phyloP scores from a whole-genome alignment of 1,140 invertebrate species.

The Steinernema feltiae region DNA sequence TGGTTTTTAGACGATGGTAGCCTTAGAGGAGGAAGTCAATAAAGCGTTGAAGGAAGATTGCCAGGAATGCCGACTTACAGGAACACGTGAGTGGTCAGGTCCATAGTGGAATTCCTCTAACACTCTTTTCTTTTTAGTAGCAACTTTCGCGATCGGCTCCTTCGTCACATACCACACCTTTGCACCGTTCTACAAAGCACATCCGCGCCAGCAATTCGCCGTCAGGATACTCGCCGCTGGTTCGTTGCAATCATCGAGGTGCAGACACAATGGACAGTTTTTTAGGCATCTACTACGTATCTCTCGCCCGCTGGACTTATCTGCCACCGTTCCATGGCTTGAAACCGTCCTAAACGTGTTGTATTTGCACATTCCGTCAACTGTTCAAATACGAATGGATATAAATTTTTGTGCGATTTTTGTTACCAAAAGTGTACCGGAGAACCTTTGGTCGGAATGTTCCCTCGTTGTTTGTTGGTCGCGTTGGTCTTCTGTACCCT shows the following conservation, averaged over 20 bases:
- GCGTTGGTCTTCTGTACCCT: neutral
- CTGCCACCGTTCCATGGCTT: neutral
- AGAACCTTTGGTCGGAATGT: neutral
- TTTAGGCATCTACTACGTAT: neutral
- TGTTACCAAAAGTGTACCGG: neutral
- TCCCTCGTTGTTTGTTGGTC: neutral
- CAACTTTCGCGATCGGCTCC: neutral
- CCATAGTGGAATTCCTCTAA: too few species aligned
- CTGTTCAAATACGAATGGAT: neutral
- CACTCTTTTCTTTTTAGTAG: too few species aligned
- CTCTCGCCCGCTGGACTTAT: neutral
- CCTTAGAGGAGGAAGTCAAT: neutral
- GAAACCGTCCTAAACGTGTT: neutral
- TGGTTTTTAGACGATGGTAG: neutral
- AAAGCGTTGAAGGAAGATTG: neutral
- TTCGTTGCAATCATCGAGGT: neutral
- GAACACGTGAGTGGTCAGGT: too few species aligned
- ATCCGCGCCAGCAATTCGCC: neutral
- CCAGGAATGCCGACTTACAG: neutral
- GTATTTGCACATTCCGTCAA: slow-evolving; percentile 1
- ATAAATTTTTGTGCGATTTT: neutral
- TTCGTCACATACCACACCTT: neutral
- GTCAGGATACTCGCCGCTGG: neutral
- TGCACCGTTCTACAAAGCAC: neutral
- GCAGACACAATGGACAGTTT: neutral